Evolutionary conservation across 2,797 vertebrate species (phyloP).

Genomic region (Anguilla marmorata): DNA sequence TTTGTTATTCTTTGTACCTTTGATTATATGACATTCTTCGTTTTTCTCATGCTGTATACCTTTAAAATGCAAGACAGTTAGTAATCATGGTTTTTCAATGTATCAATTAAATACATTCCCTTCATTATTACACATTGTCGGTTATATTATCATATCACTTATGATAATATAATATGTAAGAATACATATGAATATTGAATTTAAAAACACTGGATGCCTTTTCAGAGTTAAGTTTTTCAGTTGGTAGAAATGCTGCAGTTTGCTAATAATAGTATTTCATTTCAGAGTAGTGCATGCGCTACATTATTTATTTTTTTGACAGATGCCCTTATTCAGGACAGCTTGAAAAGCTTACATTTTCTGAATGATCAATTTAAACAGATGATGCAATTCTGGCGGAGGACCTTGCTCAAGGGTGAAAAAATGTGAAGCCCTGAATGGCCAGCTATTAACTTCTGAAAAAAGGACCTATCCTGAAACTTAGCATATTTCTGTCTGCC

Average conservation of each 20-base stretch:
- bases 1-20: background rate
- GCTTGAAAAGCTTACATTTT: background rate
- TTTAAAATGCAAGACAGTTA: background rate
- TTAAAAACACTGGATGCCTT: background rate
- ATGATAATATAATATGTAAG: background rate
- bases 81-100: background rate
- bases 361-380: background rate
- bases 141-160: too few relatives aligned
- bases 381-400: background rate
- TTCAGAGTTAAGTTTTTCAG: background rate
- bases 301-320: background rate
- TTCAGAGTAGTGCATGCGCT: background rate
- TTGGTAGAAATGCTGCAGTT: background rate
- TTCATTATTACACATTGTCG: background rate
- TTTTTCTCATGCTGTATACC: background rate
- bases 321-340: background rate
- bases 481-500: background rate
- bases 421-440: background rate
- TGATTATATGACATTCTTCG: background rate
- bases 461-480: background rate
- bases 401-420: background rate
- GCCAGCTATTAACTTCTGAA: background rate
- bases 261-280: slow-evolving; percentile 3
- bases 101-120: background rate
- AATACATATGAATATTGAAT: background rate